These are phyloP conservation scores for Lacanobia wlatinum DNA, from an alignment of 2,888 invertebrate genomes.

Conservation along the genomic window DNA sequence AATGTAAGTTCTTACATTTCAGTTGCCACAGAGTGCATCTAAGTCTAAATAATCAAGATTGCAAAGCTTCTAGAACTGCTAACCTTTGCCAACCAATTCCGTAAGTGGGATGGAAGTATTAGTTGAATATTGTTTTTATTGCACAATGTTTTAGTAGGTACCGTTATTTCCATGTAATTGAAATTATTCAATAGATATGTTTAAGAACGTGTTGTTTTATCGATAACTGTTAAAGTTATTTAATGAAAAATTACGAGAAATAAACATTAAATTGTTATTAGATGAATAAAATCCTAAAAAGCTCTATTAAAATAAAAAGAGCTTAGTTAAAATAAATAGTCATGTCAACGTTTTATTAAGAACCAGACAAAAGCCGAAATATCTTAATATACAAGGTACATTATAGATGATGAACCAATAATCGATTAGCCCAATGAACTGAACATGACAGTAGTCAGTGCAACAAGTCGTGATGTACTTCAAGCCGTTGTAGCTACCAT, in stretches of 20 bases:
- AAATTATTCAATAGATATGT: background rate
- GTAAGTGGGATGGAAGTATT: slow-evolving; percentile 21
- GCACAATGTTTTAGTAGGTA: slow-evolving; percentile 4
- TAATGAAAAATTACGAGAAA: background rate
- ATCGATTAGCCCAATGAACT: slow-evolving; percentile 18
- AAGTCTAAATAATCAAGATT: slow-evolving; percentile 39
- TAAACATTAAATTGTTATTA: background rate
- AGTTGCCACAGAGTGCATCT: slow-evolving; percentile 20
- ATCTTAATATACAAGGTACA: background rate
- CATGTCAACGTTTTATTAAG: background rate
- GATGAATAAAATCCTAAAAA: background rate
- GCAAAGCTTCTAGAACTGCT: slow-evolving; percentile 12
- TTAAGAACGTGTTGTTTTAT: background rate
- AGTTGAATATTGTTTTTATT: slow-evolving; percentile 15
- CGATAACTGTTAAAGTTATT: background rate
- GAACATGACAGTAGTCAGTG: slow-evolving; percentile 46
- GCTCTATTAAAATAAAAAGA: background rate
- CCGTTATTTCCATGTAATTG: background rate
- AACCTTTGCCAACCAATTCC: slow-evolving; percentile 37
- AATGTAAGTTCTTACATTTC: slow-evolving; percentile 13
- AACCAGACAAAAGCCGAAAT: background rate
- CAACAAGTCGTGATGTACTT: slow-evolving; percentile 61
- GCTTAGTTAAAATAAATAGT: background rate
- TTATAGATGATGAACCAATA: slow-evolving; percentile 56
- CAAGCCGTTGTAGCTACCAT: slow-evolving; percentile 22